Conservation (phyloP, 2,888 invertebrate species). For the Anorthoa munda region DNA sequence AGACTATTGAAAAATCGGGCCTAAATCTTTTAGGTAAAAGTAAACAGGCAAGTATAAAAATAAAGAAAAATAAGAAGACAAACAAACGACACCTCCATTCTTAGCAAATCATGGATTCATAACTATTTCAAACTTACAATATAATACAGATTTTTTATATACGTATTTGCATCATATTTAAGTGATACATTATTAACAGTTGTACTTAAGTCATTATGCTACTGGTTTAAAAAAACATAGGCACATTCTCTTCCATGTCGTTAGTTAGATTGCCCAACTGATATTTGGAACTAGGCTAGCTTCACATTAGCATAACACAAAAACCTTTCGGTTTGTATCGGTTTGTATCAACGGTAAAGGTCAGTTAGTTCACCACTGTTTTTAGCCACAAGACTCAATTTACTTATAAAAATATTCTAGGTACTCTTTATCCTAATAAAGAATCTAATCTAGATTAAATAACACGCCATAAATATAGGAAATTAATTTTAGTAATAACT, state of each 20-base stretch:
- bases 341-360: constrained; percentile 41
- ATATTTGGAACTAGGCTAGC: constrained; percentile 58
- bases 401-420: not conserved
- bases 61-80: too few species aligned
- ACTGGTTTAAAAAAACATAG: constrained; percentile 14
- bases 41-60: too few species aligned
- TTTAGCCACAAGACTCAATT: constrained; percentile 17
- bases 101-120: too few species aligned
- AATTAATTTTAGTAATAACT: constrained; percentile 6
- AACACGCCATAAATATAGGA: constrained; percentile 5
- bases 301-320: constrained; percentile 53
- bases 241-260: constrained; percentile 22
- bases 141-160: not conserved
- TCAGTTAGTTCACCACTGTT: constrained; percentile 25
- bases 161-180: not conserved
- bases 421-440: not conserved
- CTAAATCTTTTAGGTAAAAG: too few species aligned
- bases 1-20: too few species aligned
- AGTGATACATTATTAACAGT: too few species aligned
- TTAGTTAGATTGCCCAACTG: constrained; percentile 55
- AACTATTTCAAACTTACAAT: too few species aligned
- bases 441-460: constrained; percentile 29
- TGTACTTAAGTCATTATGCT: constrained; percentile 4
- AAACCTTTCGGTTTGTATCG: constrained; percentile 43
- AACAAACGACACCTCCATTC: too few species aligned